A percentile compares a stretch with the other conserved stretches of the same genome.
Evolutionary conservation across 2,888 invertebrate species (phyloP).

Genomic region (Lagria hirta): DNA sequence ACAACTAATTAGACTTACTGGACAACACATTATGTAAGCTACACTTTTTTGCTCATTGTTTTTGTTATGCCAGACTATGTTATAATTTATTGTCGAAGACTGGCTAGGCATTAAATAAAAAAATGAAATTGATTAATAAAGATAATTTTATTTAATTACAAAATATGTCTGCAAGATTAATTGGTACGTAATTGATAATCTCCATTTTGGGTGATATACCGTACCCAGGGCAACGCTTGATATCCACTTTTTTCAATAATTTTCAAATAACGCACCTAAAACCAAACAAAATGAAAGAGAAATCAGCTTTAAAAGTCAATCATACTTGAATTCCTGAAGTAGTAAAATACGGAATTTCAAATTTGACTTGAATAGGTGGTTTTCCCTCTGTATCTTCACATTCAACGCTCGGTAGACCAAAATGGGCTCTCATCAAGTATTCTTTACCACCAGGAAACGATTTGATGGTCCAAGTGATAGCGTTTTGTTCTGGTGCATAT

Average conservation of each 20-base stretch:
- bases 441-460: constrained; percentile 98
- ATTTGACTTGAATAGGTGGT: constrained; percentile 97
- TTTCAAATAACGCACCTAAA: constrained; percentile 81
- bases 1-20: too few species aligned
- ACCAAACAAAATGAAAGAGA: constrained; percentile 5
- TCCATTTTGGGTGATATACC: constrained; percentile 99
- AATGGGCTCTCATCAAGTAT: constrained; percentile 97
- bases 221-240: constrained; percentile 97
- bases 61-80: too few species aligned
- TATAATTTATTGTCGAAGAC: too few species aligned
- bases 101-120: too few species aligned
- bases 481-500: constrained; percentile 95
- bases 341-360: constrained; percentile 98
- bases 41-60: too few species aligned
- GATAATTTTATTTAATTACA: too few species aligned
- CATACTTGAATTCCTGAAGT: constrained; percentile 95
- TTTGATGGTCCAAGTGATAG: constrained; percentile 96
- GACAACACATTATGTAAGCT: too few species aligned
- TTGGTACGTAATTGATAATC: constrained; percentile 97
- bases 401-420: constrained; percentile 93
- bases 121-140: too few species aligned
- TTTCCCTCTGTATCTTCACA: constrained; percentile 93
- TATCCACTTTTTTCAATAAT: constrained; percentile 99
- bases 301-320: constrained; percentile 1
- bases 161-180: too few species aligned